Conservation (phyloP, 2,888 invertebrate species). For the Hoplodrina ambigua region DNA sequence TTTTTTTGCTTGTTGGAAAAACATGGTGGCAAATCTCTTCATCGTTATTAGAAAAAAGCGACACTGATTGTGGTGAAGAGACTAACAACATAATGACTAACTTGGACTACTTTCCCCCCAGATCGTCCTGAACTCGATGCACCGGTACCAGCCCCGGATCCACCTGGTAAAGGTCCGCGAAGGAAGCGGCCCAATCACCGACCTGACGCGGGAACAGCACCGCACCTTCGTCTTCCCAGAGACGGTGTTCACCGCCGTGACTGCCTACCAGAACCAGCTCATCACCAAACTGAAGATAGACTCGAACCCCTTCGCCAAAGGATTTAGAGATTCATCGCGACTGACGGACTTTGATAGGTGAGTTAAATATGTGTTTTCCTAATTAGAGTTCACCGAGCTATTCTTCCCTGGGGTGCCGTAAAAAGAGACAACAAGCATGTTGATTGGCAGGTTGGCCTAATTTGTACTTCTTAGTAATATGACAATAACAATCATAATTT, state of each 20-base stretch:
- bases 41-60: background rate
- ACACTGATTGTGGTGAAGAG: background rate
- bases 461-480: too few relatives aligned
- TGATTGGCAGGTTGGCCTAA: too few relatives aligned
- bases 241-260: constrained; percentile 99
- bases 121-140: constrained; percentile 99
- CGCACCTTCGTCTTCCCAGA: constrained; percentile 99
- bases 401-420: background rate
- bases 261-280: constrained; percentile 99
- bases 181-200: constrained; percentile 93
- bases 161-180: constrained; percentile 95
- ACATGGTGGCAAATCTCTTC: background rate
- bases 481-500: too few relatives aligned
- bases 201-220: constrained; percentile 97
- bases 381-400: background rate
- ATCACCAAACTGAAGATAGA: constrained; percentile 99
- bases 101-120: constrained; percentile 86
- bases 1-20: too few relatives aligned
- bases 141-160: constrained; percentile 99
- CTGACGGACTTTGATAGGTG: constrained; percentile 97
- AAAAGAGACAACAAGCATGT: background rate
- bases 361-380: constrained; percentile 59
- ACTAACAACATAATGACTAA: background rate
- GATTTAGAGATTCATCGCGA: constrained; percentile 98
- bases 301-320: constrained; percentile 99